Evolutionary conservation across 2,888 invertebrate genomes (phyloP).

Genomic region (Aphidoletes aphidimyza): DNA sequence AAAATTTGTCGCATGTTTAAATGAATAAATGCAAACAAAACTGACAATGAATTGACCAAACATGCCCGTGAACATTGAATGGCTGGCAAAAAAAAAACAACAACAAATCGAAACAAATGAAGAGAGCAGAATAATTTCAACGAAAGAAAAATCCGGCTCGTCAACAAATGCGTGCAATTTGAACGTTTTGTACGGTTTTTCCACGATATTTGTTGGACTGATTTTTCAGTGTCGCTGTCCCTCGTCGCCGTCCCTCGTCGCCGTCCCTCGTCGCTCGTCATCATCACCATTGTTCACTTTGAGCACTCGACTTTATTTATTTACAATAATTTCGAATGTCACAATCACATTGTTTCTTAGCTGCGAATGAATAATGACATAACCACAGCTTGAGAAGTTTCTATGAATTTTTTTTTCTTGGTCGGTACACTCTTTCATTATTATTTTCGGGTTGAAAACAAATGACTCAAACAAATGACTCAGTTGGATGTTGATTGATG

Average conservation of each 20-base stretch:
- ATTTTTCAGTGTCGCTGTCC: no score
- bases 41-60: background rate
- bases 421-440: no score
- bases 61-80: no score
- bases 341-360: slow-evolving; percentile 39
- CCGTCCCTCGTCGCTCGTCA: background rate
- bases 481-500: slow-evolving; percentile 7
- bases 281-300: background rate
- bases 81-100: no score
- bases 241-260: no score
- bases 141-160: no score
- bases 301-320: background rate
- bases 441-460: no score
- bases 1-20: background rate
- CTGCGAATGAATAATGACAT: slow-evolving; percentile 29
- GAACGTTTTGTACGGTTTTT: background rate
- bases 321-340: background rate
- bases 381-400: slow-evolving; percentile 13
- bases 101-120: no score
- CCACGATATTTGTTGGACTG: background rate
- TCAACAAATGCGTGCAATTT: slow-evolving; percentile 2
- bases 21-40: background rate
- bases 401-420: background rate
- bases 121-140: no score
- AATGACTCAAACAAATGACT: slow-evolving; percentile 28